phyloP scores from a whole-genome alignment of 2,797 vertebrate species.

The Carapus acus region DNA sequence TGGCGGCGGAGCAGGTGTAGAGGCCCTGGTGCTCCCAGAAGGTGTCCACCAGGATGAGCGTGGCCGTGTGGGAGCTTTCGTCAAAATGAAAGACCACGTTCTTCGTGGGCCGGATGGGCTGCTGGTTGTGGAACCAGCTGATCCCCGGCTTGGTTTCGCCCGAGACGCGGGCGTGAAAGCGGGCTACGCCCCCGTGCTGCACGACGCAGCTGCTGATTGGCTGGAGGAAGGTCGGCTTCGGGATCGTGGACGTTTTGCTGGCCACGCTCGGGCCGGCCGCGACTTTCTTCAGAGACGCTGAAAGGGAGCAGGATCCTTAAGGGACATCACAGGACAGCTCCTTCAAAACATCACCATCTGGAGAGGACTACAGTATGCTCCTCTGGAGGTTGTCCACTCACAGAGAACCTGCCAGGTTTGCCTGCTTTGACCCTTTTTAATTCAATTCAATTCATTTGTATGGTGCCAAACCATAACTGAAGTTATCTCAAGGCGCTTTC shows the following conservation, averaged over 20 bases:
- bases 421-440: too few relatives aligned
- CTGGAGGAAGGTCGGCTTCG: constrained; percentile 86
- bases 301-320: constrained; percentile 80
- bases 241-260: constrained; percentile 80
- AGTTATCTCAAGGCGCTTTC: too few relatives aligned
- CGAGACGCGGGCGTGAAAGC: constrained; percentile 83
- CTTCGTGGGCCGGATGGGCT: constrained; percentile 78
- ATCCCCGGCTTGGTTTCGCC: constrained; percentile 82
- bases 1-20: constrained; percentile 88
- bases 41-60: constrained; percentile 90
- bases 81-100: constrained; percentile 93
- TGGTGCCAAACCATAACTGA: too few relatives aligned
- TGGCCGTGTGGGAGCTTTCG: constrained; percentile 82
- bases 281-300: constrained; percentile 80
- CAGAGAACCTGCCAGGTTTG: too few relatives aligned
- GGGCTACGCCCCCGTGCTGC: constrained; percentile 83
- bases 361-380: too few relatives aligned
- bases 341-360: too few relatives aligned
- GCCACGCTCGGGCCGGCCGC: constrained; percentile 67
- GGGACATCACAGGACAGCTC: too few relatives aligned
- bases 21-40: constrained; percentile 86
- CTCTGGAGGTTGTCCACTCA: too few relatives aligned
- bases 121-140: constrained; percentile 86
- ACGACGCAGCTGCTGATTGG: constrained; percentile 84
- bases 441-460: too few relatives aligned